Base-by-base conservation (phyloP, 2,113 vertebrate species). In the Raphicerus campestris region DNA sequence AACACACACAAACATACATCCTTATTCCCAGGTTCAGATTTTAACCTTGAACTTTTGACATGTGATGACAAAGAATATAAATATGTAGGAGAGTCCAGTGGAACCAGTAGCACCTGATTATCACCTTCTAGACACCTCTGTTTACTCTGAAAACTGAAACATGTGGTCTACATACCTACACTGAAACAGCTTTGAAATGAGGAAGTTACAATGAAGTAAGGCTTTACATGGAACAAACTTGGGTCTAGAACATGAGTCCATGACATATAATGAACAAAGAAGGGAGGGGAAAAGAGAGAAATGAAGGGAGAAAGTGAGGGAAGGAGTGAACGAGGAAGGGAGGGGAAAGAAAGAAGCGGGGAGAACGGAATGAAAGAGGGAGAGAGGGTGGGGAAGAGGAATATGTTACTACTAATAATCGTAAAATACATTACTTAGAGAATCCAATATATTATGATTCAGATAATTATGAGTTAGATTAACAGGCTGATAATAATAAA, bases 11-110 rank as follows among this genome's bases (percentile, higher is more conserved):
- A 2, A 16, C 73, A 96, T 51, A 97, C 85, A 73, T 49, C 80
- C 32, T 78, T 75, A 14, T 83, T 98, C 20, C 0, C 89, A 96
- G 97, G 51, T 32, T 70, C 66, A 96, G 61, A 78, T 90, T 97
- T 94, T 90, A 94, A 93, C 83, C 55, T 73, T 93, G 47, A 96
- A 94, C 63, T 84, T 83, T 88, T 95, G 95, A 97, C 28, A 75
- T 97, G 47, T 87, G 53, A 49, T 89, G 85, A 88, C 47, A 94
- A 97, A 97, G 92, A 97, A 11, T 95, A 32, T n/a, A 98, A 96
- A 96, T 88, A 85, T n/a, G 2, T 47, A 39, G 20, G 10, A 77
- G 47, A 89, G 35, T 89, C 19, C 47, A 30, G 30, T 55, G 9
- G 20, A 22, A 82, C 24, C 15, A 24, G 30, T 7, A 80, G 66